These are phyloP conservation scores for Ciconia maguari DNA, from an alignment of 2,113 vertebrate species.

Conservation along the genomic window DNA sequence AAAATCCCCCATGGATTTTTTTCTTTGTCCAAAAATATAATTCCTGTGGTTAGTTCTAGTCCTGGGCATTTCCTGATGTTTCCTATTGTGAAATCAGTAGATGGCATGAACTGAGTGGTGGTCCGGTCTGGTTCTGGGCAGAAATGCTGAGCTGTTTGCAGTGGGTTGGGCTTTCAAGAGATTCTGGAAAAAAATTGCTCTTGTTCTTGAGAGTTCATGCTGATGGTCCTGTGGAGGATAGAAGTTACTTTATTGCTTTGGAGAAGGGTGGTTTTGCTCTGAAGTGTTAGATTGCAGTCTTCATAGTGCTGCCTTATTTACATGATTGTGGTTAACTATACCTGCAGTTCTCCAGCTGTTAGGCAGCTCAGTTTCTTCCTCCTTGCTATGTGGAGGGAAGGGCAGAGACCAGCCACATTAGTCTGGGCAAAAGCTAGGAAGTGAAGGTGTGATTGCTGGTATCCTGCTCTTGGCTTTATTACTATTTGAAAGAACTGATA, in stretches of 20 bases:
- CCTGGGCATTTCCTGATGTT: neutral
- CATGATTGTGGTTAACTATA: accelerated
- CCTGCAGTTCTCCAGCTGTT: neutral
- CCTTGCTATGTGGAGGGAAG: neutral
- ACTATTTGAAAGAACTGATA: neutral
- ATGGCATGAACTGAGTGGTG: neutral
- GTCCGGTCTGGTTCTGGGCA: neutral
- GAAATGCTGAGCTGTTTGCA: neutral
- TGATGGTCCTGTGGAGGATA: neutral
- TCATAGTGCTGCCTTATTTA: neutral
- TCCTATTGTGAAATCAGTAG: neutral
- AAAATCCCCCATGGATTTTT: neutral
- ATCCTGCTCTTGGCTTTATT: neutral
- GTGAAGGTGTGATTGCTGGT: neutral
- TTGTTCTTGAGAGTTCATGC: neutral
- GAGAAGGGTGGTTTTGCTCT: neutral
- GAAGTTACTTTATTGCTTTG: neutral
- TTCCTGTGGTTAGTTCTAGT: neutral
- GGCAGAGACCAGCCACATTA: neutral
- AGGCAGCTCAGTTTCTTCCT: neutral
- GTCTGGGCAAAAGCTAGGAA: neutral
- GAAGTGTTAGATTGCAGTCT: neutral
- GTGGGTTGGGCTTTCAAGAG: neutral
- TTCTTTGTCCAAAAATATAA: neutral
- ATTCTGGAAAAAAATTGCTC: neutral